phyloP scores from a whole-genome alignment of 2,113 vertebrate species.

The Passer montanus region DNA sequence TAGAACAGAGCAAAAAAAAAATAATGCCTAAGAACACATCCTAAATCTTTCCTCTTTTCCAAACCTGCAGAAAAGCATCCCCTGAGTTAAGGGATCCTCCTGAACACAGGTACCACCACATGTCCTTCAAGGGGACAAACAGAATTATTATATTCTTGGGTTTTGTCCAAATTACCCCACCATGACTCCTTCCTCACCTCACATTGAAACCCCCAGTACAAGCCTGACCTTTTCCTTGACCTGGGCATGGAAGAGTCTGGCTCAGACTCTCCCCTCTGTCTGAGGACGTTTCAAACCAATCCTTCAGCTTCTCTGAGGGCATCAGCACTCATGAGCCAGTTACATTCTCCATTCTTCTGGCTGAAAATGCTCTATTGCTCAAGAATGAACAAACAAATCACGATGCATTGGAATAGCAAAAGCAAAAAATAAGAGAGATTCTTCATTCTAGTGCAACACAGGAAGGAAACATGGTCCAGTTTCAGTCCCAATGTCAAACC shows the following conservation, averaged over 20 bases:
- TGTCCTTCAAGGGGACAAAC: background rate
- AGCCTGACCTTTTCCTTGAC: background rate
- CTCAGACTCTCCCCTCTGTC: background rate
- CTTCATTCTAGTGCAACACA: background rate
- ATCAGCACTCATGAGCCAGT: background rate
- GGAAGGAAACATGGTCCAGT: background rate
- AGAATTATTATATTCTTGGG: background rate
- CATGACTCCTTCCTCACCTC: background rate
- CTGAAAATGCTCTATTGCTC: background rate
- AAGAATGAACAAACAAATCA: background rate
- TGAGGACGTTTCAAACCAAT: background rate
- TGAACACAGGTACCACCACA: background rate
- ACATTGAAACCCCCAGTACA: background rate
- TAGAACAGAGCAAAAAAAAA: background rate
- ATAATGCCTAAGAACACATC: background rate
- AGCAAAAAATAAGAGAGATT: background rate
- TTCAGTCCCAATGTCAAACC: background rate
- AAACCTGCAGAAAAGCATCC: background rate
- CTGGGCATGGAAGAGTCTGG: background rate
- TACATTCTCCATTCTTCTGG: background rate
- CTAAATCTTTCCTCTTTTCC: background rate
- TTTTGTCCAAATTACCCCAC: background rate
- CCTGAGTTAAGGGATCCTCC: background rate
- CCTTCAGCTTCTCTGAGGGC: background rate
- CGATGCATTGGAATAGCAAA: background rate